Evolutionary conservation across 2,888 invertebrate species (phyloP).

Genomic region (Mayetiola destructor): DNA sequence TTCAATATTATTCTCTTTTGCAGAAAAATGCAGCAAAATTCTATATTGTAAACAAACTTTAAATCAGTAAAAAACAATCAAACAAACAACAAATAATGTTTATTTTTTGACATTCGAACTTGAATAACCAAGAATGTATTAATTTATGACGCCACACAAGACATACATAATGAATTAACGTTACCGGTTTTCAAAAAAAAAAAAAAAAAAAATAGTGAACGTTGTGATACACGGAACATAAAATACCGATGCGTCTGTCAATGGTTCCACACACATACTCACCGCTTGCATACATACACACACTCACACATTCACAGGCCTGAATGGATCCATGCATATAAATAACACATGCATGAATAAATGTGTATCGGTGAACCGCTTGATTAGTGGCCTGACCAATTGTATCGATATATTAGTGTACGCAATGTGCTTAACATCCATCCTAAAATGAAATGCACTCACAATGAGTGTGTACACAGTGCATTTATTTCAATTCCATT

Average conservation of each 20-base stretch:
- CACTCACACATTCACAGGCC: neutral
- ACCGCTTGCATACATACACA: neutral
- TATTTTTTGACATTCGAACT: constrained; percentile 5
- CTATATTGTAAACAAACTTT: neutral
- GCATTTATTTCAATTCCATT: too few relatives aligned
- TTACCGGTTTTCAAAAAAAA: constrained; percentile 11
- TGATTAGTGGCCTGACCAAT: too few relatives aligned
- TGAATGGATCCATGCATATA: neutral
- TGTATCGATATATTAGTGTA: too few relatives aligned
- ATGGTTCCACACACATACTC: neutral
- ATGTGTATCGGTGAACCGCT: too few relatives aligned
- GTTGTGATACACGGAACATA: neutral
- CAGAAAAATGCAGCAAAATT: too few relatives aligned
- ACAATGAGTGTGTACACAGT: too few relatives aligned
- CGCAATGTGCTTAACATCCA: too few relatives aligned
- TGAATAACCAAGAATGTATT: neutral
- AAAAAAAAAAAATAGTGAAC: too few relatives aligned
- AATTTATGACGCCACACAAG: constrained; percentile 11
- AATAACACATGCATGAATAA: too few relatives aligned
- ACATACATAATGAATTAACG: constrained; percentile 4
- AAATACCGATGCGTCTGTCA: constrained; percentile 6
- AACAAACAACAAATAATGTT: too few relatives aligned
- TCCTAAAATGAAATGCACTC: too few relatives aligned
- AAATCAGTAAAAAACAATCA: neutral
- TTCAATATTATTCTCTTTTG: neutral